Base-by-base conservation (phyloP, 2,113 vertebrate genomes). In the Grammomys surdaster region DNA sequence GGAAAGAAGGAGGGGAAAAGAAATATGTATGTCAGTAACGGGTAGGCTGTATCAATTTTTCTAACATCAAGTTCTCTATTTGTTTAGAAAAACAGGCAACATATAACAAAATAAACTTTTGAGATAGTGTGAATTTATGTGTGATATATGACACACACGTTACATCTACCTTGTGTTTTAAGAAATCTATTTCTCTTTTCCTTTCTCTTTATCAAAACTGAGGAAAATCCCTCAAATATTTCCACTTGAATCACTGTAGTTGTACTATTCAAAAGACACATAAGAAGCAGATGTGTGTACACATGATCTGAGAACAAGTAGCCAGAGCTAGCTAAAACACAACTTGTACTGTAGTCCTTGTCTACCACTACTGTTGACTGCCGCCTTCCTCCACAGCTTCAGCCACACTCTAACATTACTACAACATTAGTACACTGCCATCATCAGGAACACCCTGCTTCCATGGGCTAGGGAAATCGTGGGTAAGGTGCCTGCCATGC, bases 181-280 rank as follows among this genome's bases (percentile, higher is more conserved):
- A 69, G 70, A 67, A 90, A 85, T 40, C 20, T 92, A 56, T 65
- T 95, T 76, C 88, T 11, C 48, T 94, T 75, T 93, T 11, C 58
- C 48, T 60, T 67, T 51, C 19, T 95, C 33, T n/a, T 75, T 76
- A 88, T 46, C 69, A 88, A 43, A 60, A 73, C 7, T 28, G 87
- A 87, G 60, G 63, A 6, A 5, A 88, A 95, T 73, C 84, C 90
- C 46, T 96, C 58, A 86, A 13, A 48, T 80, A 36, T 63, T 92
- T 76, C 82, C 60, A 36, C 22, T 19, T 73, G 48, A 86, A 40
- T 40, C 17, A 72, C 28, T 69, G 3, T 65, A 76, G 60, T 28
- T 3, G n/a, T 69, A 14, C 67, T 48, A 76, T 75, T 43, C 54
- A 56, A 67, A 90, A 92, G 46, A 33, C 12, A 33, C 5, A 40